Evolutionary conservation across 2,888 invertebrate genomes (phyloP).

Genomic region (Andricus quercusramuli): DNA sequence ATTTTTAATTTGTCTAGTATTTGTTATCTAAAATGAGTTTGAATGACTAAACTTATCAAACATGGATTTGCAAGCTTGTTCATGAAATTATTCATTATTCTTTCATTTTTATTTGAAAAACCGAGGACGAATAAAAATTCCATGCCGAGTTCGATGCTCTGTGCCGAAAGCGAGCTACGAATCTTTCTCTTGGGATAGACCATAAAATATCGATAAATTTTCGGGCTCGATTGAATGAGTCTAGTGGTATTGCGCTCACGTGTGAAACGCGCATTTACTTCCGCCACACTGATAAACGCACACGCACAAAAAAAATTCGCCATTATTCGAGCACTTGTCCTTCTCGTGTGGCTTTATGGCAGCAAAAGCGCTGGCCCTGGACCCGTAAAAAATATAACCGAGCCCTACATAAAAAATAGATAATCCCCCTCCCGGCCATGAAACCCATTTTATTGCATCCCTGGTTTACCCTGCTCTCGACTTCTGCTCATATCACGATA

Average conservation of each 20-base stretch:
- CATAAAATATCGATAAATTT: slow-evolving; percentile 1
- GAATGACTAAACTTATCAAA: neutral
- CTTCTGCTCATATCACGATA: neutral
- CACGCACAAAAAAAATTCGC: neutral
- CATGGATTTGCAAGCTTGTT: neutral
- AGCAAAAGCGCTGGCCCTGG: neutral
- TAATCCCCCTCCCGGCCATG: neutral
- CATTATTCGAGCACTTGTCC: neutral
- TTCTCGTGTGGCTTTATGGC: neutral
- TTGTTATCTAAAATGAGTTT: too few relatives aligned
- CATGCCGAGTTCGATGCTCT: too few relatives aligned
- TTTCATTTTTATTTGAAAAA: neutral
- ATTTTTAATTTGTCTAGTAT: too few relatives aligned
- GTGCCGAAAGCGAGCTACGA: neutral
- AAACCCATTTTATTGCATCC: neutral
- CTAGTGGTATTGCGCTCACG: neutral
- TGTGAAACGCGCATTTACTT: neutral
- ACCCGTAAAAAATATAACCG: neutral
- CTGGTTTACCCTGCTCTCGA: neutral
- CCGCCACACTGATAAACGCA: neutral
- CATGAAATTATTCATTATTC: neutral
- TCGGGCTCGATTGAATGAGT: neutral
- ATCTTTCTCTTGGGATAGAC: neutral
- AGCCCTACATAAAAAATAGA: slow-evolving; percentile 1
- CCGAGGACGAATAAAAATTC: neutral